These are phyloP conservation scores for Cuniculus paca DNA, from an alignment of 2,797 vertebrate genomes.

Conservation along the genomic window DNA sequence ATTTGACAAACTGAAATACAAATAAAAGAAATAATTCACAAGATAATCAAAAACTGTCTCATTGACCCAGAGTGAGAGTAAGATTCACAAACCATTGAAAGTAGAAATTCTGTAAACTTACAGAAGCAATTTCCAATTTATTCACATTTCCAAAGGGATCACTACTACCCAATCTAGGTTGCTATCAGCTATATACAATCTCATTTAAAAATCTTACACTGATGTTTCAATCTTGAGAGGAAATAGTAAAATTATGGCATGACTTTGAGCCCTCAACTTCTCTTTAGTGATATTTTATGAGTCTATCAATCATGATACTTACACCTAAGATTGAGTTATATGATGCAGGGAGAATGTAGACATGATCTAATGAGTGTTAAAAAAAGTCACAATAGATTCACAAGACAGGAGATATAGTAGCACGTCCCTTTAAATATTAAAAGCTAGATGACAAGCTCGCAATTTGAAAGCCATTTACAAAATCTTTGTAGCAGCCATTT, in stretches of 20 bases:
- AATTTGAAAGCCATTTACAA: neutral
- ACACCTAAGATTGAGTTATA: neutral
- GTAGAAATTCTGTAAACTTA: neutral
- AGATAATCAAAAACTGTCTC: neutral
- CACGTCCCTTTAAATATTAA: neutral
- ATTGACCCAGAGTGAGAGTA: neutral
- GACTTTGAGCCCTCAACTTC: neutral
- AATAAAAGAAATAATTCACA: neutral
- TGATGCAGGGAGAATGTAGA: neutral
- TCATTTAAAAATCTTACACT: neutral
- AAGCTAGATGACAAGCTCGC: neutral
- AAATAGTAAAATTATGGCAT: neutral
- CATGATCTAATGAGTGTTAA: neutral
- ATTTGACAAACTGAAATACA: neutral
- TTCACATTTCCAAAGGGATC: neutral
- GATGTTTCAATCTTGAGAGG: neutral
- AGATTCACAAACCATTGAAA: neutral
- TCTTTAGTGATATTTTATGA: slow-evolving; percentile 34
- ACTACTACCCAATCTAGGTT: neutral
- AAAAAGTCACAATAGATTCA: slow-evolving; percentile 21
- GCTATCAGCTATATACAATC: neutral
- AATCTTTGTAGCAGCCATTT: neutral
- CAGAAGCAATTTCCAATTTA: neutral
- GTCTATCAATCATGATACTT: slow-evolving; percentile 47
- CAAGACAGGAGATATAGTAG: neutral